Evolutionary conservation across 2,797 vertebrate species (phyloP).

Genomic region (Hozukius guyotensis): DNA sequence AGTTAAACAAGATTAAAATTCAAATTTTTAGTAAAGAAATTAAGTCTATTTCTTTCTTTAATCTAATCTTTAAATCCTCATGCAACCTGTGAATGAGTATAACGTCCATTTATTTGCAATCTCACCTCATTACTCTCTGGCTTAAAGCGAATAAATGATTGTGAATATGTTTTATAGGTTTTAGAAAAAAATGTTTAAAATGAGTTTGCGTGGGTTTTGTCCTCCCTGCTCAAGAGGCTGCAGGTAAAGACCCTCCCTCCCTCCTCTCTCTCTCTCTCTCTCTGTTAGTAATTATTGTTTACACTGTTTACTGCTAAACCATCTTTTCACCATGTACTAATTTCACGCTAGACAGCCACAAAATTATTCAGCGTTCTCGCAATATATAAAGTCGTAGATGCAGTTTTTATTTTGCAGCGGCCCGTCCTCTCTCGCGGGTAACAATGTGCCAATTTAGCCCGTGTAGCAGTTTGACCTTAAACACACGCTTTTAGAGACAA

Average conservation of each 20-base stretch:
- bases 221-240: conserved; percentile 1
- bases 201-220: conserved; percentile 8
- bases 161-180: neutral
- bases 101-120: neutral
- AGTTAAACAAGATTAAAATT: neutral
- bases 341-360: conserved; percentile 67
- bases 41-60: neutral
- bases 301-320: conserved; percentile 65
- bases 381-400: conserved; percentile 48
- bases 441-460: conserved; percentile 62
- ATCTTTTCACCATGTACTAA: conserved; percentile 63
- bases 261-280: neutral
- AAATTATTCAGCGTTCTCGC: conserved; percentile 65
- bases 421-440: conserved; percentile 4
- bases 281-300: conserved; percentile 70
- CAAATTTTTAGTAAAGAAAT: neutral
- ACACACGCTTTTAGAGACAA: conserved; percentile 55
- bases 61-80: neutral
- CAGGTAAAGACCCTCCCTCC: conserved; percentile 31
- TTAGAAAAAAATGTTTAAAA: conserved; percentile 1
- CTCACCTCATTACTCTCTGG: neutral
- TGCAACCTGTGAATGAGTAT: neutral
- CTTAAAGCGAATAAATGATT: neutral
- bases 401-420: conserved; percentile 49
- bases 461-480: conserved; percentile 70